Percentiles rank a stretch among this genome's conserved stretches.
Conservation (phyloP, 2,888 invertebrate genomes). For the Watsonalla binaria region DNA sequence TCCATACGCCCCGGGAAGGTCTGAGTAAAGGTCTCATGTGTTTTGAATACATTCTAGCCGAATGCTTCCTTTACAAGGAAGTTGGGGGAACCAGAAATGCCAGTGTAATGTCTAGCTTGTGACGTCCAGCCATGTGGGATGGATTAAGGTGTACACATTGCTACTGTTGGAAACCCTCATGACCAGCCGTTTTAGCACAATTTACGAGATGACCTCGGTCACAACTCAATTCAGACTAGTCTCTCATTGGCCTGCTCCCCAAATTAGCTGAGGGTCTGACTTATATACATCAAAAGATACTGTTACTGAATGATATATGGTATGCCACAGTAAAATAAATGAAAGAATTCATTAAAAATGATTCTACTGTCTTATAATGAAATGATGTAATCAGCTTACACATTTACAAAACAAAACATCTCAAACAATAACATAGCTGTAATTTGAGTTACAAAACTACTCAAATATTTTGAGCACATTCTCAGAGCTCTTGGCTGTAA, state of each 20-base stretch:
- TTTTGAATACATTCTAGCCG: slow-evolving; percentile 81
- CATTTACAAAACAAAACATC: not conserved
- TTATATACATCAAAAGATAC: slow-evolving; percentile 1
- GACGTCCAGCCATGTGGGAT: slow-evolving; percentile 69
- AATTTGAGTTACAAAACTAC: not conserved
- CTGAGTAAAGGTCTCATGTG: slow-evolving; percentile 83
- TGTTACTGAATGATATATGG: too few relatives aligned
- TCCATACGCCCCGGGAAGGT: slow-evolving; percentile 86
- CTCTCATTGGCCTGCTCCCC: slow-evolving; percentile 82
- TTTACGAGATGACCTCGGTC: slow-evolving; percentile 82
- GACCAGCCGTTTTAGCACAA: slow-evolving; percentile 87
- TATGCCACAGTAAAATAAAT: too few relatives aligned
- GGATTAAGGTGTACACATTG: slow-evolving; percentile 64
- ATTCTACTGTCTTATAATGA: not conserved
- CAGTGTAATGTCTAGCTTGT: slow-evolving; percentile 66
- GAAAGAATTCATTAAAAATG: too few relatives aligned
- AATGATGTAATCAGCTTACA: not conserved
- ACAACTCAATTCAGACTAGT: slow-evolving; percentile 94
- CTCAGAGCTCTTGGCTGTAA: not conserved
- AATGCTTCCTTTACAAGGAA: slow-evolving; percentile 81
- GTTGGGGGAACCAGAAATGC: slow-evolving; percentile 87
- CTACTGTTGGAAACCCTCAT: slow-evolving; percentile 83
- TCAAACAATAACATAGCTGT: not conserved
- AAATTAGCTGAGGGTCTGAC: slow-evolving; percentile 60
- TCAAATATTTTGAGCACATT: not conserved